phyloP scores from a whole-genome alignment of 2,797 vertebrate genomes.

The Halcyon badia region DNA sequence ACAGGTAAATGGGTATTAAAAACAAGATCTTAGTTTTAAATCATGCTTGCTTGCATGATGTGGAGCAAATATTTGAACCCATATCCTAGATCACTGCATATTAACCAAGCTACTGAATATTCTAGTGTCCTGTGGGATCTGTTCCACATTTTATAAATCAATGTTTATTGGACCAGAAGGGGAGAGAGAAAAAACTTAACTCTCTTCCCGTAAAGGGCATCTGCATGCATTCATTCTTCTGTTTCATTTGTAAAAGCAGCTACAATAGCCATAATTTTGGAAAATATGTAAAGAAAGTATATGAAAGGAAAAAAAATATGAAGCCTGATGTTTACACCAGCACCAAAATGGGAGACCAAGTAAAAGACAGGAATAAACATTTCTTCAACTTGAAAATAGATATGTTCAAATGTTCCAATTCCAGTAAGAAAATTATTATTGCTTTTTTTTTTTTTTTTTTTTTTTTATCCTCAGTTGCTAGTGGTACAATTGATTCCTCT shows the following conservation, averaged over 20 bases:
- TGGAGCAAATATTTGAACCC: not conserved
- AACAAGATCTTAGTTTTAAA: not conserved
- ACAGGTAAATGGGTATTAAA: not conserved
- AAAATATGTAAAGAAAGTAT: not conserved
- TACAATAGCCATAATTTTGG: not conserved
- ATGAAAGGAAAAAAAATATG: not conserved
- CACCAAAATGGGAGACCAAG: not conserved
- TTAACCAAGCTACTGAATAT: constrained; percentile 57
- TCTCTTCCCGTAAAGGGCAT: not conserved
- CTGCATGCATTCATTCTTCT: not conserved
- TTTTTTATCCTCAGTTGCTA: not conserved
- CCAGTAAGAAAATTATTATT: not conserved
- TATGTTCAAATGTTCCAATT: not conserved
- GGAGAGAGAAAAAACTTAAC: not conserved
- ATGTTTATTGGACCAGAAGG: constrained; percentile 55
- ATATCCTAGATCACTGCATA: constrained; percentile 16
- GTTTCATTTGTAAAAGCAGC: not conserved
- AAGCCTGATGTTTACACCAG: not conserved
- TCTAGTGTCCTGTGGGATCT: constrained; percentile 45
- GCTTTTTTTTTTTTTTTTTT: not conserved
- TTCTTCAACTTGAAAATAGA: not conserved
- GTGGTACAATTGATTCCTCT: not conserved
- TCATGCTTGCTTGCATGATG: not conserved
- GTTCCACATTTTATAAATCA: constrained; percentile 54
- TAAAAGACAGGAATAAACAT: not conserved